Evolutionary conservation across 2,113 vertebrate species (phyloP), one percentile per base, ranked within the genome.

Genomic region (Ageneiosus marmoratus): DNA sequence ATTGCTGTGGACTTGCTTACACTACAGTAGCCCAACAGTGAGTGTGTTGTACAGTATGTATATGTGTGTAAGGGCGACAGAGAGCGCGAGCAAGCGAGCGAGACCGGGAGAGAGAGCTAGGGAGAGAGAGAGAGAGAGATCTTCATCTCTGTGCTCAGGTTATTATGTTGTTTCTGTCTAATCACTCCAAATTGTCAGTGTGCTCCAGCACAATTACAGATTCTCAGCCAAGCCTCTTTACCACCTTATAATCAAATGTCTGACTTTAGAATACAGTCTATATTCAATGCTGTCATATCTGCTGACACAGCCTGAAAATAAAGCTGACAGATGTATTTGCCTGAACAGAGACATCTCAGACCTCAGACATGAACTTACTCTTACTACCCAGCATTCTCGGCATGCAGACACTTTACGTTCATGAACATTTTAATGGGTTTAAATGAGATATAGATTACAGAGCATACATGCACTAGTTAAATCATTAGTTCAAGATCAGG

Each of bases 1-100:
- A 91, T 92, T 90, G 89, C 88, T 88, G 90, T 84, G 91, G 91
- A 92, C 92, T 91, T 93, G 92, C 93, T 90, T 67, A 93, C 86
- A 84, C 88, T 86, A 86, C 91, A 90, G 65, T 27, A 46, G 74
- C 73, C 37, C 62, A 51, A 79, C 73, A 34, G 60, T 56, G 48
- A 70, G 51, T 65, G 60, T 83, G 29, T 53, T 73, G 51, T 81
- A n/a, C n/a, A n/a, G 69, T 75, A 70, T 74, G 80, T 74, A 65
- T 56, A 32, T 55, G 50, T 44, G 24, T 34, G 51, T 41, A 56
- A 41, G 78, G 27, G 58, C 50, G 58, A 27, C n/a, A 18, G 77
- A 29, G 24, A 5, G 60, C n/a, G n/a, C n/a, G n/a, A n/a, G n/a
- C n/a, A n/a, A 29, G n/a, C n/a, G n/a, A n/a, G n/a, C n/a, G 51